Percentiles rank a stretch among this genome's conserved stretches.
Conservation (phyloP, 2,113 vertebrate genomes). For the Rhabdomys dilectus region DNA sequence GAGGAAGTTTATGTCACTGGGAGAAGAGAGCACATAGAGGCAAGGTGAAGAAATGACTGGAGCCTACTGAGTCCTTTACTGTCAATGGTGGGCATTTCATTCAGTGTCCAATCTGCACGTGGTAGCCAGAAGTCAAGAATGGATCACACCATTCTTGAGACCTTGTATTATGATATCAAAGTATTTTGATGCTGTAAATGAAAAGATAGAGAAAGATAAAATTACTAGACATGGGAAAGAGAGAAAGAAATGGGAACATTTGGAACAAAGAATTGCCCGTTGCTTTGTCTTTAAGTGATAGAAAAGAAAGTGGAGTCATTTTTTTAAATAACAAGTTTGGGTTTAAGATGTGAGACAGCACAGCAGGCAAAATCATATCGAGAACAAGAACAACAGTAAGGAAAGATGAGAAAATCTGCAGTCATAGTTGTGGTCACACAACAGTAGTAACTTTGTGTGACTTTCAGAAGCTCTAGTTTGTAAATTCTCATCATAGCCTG, state of each 20-base stretch:
- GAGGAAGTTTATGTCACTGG: not conserved
- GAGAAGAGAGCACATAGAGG: not conserved
- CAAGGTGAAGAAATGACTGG: not conserved
- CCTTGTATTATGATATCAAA: not conserved
- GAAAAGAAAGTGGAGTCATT: not conserved
- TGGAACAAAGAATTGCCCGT: not conserved
- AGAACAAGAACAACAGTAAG: not conserved
- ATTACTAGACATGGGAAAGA: not conserved
- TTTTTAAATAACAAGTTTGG: not conserved
- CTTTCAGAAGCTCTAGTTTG: not conserved
- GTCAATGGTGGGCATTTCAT: not conserved
- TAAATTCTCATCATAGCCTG: not conserved
- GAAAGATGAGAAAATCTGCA: not conserved
- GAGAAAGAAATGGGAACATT: not conserved
- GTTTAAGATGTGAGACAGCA: not conserved
- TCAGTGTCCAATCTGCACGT: not conserved
- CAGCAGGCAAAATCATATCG: not conserved
- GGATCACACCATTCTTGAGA: not conserved
- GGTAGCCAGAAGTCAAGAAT: not conserved
- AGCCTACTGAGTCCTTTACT: not conserved
- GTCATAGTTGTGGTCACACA: not conserved
- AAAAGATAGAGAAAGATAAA: not conserved
- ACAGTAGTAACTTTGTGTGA: too few relatives aligned
- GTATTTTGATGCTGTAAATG: not conserved
- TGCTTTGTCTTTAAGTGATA: not conserved